Conservation (phyloP, 2,113 vertebrate genomes). For the Epinephelus moara region DNA sequence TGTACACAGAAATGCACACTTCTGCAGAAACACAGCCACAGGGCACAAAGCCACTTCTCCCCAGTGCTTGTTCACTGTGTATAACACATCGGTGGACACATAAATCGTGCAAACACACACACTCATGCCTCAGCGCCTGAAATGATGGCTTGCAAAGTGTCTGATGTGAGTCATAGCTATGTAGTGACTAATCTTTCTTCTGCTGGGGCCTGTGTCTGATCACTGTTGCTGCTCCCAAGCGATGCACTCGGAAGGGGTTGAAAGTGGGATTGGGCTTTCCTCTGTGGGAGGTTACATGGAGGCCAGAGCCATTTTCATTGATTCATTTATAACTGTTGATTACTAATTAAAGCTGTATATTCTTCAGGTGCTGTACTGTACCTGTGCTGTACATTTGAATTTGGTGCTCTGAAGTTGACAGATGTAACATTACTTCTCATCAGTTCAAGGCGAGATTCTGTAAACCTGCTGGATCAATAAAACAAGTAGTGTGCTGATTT, state of each 20-base stretch:
- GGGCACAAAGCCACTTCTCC: slow-evolving; percentile 12
- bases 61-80: neutral
- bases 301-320: neutral
- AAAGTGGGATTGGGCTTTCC: neutral
- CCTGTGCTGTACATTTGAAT: neutral
- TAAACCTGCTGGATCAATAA: slow-evolving; percentile 15
- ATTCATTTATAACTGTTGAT: slow-evolving; percentile 9
- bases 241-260: slow-evolving; percentile 14
- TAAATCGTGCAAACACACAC: slow-evolving; percentile 40
- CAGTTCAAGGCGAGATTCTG: neutral
- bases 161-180: slow-evolving; percentile 56
- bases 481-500: neutral
- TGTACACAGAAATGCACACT: slow-evolving; percentile 9
- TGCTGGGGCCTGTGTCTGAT: slow-evolving; percentile 14
- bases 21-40: slow-evolving; percentile 11
- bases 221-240: slow-evolving; percentile 13
- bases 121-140: slow-evolving; percentile 39
- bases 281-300: slow-evolving; percentile 5
- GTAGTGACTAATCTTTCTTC: slow-evolving; percentile 25
- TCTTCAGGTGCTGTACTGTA: neutral
- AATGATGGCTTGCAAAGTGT: slow-evolving; percentile 32
- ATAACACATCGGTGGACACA: slow-evolving; percentile 33
- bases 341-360: neutral
- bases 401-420: neutral
- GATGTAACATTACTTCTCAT: neutral